These are phyloP conservation scores for Toxotes chatareus DNA, from an alignment of 2,113 vertebrate species.

Conservation along the genomic window DNA sequence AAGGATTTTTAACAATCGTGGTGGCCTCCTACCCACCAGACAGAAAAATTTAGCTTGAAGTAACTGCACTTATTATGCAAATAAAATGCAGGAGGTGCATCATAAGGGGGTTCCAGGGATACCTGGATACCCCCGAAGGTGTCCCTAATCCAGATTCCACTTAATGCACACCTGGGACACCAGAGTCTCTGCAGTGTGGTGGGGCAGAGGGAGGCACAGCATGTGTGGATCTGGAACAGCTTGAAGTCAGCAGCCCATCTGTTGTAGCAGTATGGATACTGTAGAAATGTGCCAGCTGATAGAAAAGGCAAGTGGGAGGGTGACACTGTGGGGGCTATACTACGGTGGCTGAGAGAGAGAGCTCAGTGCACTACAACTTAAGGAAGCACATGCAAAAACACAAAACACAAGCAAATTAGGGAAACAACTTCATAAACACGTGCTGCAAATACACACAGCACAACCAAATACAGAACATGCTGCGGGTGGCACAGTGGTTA, in stretches of 20 bases:
- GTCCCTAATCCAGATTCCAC: slow-evolving; percentile 43
- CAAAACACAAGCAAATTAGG: too few species aligned
- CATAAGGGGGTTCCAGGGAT: background rate
- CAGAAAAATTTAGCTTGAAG: background rate
- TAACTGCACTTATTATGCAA: slow-evolving; percentile 31
- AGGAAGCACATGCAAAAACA: too few species aligned
- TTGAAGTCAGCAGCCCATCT: slow-evolving; percentile 57
- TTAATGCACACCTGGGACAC: slow-evolving; percentile 35
- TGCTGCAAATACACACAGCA: too few species aligned
- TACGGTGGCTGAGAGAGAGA: too few species aligned
- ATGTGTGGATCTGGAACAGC: slow-evolving; percentile 52
- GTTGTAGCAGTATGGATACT: slow-evolving; percentile 32
- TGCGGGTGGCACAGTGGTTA: too few species aligned
- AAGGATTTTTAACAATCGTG: slow-evolving; percentile 5
- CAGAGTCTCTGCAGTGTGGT: slow-evolving; percentile 30
- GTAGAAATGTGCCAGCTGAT: slow-evolving; percentile 53
- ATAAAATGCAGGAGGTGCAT: slow-evolving; percentile 33
- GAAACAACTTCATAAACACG: too few species aligned
- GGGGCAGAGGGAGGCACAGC: slow-evolving; percentile 49
- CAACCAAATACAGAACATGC: too few species aligned
- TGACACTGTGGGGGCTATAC: slow-evolving; percentile 45
- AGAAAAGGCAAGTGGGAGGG: slow-evolving; percentile 44
- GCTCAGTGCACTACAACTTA: too few species aligned
- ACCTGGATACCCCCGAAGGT: slow-evolving; percentile 24
- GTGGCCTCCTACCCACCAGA: slow-evolving; percentile 1